These are phyloP conservation scores for Eolophus roseicapilla DNA, from an alignment of 2,113 vertebrate genomes.

Conservation along the genomic window DNA sequence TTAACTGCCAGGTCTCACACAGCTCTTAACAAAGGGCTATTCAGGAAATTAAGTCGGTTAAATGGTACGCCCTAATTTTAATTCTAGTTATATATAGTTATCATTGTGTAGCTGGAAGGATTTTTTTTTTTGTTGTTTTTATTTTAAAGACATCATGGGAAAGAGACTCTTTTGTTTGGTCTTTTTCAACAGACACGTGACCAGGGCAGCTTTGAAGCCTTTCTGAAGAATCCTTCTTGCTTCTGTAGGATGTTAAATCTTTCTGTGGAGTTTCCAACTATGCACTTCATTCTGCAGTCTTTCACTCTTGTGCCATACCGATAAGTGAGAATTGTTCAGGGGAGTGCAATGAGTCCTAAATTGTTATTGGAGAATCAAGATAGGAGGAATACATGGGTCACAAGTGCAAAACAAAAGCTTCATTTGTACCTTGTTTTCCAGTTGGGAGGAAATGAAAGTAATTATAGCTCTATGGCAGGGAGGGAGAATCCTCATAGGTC, in stretches of 20 bases:
- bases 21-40: background rate
- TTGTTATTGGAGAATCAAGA: background rate
- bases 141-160: background rate
- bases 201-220: background rate
- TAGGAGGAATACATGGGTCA: background rate
- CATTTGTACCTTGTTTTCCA: background rate
- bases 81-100: background rate
- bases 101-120: background rate
- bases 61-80: slow-evolving; percentile 11
- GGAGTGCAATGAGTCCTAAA: background rate
- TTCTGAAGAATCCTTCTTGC: background rate
- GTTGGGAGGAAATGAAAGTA: background rate
- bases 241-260: background rate
- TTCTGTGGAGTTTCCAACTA: background rate
- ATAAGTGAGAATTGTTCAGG: background rate
- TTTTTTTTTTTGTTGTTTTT: background rate
- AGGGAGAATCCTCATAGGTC: background rate
- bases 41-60: slow-evolving; percentile 19
- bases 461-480: background rate
- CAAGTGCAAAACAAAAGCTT: background rate
- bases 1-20: background rate
- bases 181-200: background rate
- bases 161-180: background rate
- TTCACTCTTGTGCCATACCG: background rate
- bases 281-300: background rate